A percentile compares a stretch with the other conserved stretches of the same genome.
Conservation (phyloP, 1,140 invertebrate species). For the Rhopalosiphum padi region DNA sequence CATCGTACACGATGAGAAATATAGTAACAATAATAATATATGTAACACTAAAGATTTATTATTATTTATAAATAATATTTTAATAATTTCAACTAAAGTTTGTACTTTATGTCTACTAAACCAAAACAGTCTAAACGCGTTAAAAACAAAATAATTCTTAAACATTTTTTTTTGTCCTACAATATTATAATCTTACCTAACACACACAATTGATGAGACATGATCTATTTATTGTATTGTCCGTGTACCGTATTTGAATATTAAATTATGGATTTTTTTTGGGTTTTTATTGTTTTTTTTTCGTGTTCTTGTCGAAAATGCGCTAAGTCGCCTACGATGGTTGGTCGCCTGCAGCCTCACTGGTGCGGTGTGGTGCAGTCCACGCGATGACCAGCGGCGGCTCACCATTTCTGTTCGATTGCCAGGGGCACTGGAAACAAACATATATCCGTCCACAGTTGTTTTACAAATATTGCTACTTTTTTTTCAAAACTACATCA, state of each 20-base stretch:
- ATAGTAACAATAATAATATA: not conserved
- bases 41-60: not conserved
- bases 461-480: not conserved
- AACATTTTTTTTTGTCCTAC: not conserved
- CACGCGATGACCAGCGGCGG: not conserved
- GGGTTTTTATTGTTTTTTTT: not conserved
- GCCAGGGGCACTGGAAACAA: constrained; percentile 39
- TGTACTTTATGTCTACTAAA: constrained; percentile 31
- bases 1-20: not conserved
- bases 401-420: constrained; percentile 51
- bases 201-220: not conserved
- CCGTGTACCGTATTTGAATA: constrained; percentile 14
- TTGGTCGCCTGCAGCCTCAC: not conserved
- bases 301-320: not conserved
- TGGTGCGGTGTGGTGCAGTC: not conserved
- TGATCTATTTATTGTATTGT: not conserved
- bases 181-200: constrained; percentile 16
- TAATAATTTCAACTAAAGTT: not conserved
- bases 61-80: not conserved
- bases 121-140: constrained; percentile 41
- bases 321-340: constrained; percentile 36
- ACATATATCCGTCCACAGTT: not conserved
- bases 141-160: constrained; percentile 25
- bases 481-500: not conserved
- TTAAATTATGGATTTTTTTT: not conserved